phyloP scores from a whole-genome alignment of 1,140 invertebrate genomes.

The Cryptotermes secundus region DNA sequence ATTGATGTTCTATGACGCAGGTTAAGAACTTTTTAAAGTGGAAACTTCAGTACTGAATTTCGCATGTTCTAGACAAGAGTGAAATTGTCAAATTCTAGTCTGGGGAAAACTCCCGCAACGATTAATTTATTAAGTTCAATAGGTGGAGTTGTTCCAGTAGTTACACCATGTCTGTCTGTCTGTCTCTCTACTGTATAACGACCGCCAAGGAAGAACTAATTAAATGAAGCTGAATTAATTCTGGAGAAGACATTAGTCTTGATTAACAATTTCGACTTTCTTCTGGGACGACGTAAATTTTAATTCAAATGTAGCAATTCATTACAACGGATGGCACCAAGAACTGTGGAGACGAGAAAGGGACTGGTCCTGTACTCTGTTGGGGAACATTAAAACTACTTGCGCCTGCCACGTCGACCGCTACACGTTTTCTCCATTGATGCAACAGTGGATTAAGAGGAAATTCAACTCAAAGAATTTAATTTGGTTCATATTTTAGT shows the following conservation, averaged over 20 bases:
- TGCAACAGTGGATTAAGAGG: no score
- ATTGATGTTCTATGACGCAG: no score
- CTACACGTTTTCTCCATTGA: no score
- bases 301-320: slow-evolving; percentile 7
- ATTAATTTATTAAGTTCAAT: neutral
- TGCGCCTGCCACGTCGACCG: neutral
- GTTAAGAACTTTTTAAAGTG: no score
- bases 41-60: no score
- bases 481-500: no score
- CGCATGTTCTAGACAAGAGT: no score
- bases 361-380: neutral
- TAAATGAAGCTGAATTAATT: neutral
- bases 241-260: slow-evolving; percentile 19
- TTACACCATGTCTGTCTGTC: no score
- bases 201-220: neutral
- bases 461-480: no score
- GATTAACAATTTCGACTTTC: slow-evolving; percentile 10
- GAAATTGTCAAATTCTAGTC: neutral
- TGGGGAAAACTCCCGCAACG: neutral
- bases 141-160: neutral
- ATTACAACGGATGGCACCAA: neutral
- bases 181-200: no score
- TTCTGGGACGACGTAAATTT: neutral
- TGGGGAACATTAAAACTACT: neutral
- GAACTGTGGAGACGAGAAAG: neutral